Evolutionary conservation across 92 coral and sea anemone genomes (phyloP).

Genomic region (Porites lobata): DNA sequence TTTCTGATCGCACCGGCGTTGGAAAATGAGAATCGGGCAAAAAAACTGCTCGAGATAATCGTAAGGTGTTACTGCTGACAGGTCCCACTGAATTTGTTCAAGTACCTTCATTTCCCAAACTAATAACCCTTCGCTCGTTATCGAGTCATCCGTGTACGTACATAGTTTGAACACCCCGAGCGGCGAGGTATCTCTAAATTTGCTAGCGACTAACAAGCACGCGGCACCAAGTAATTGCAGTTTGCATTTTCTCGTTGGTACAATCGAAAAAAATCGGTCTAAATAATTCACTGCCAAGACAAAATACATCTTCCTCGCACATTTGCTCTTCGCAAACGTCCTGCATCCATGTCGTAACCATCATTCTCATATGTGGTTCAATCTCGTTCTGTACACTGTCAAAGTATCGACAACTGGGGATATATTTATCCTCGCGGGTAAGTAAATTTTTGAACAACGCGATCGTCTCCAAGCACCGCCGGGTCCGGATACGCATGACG

Average conservation of each 20-base stretch:
- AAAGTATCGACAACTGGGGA: slow-evolving; percentile 91
- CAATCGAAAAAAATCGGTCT: slow-evolving; percentile 91
- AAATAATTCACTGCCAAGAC: slow-evolving; percentile 98
- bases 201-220: slow-evolving; percentile 98
- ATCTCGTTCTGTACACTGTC: slow-evolving; percentile 88
- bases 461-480: slow-evolving; percentile 88
- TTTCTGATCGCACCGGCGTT: slow-evolving; percentile 82
- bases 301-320: slow-evolving; percentile 97
- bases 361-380: slow-evolving; percentile 92
- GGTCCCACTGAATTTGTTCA: slow-evolving; percentile 98
- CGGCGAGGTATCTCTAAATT: slow-evolving; percentile 92
- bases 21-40: slow-evolving; percentile 82
- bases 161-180: slow-evolving; percentile 94
- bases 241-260: slow-evolving; percentile 86
- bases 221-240: slow-evolving; percentile 95
- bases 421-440: slow-evolving; percentile 88
- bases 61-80: slow-evolving; percentile 94
- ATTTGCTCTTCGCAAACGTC: slow-evolving; percentile 99
- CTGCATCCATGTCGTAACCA: slow-evolving; percentile 98
- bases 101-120: slow-evolving; percentile 97
- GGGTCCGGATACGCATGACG: slow-evolving; percentile 91
- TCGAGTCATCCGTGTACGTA: slow-evolving; percentile 96
- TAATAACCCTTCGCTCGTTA: slow-evolving; percentile 89
- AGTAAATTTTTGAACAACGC: slow-evolving; percentile 91
- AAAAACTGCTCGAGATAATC: slow-evolving; percentile 96